Percentiles rank a stretch among this genome's conserved stretches.
phyloP scores from a whole-genome alignment of 1,140 invertebrate genomes.

The Bombus balteatus region DNA sequence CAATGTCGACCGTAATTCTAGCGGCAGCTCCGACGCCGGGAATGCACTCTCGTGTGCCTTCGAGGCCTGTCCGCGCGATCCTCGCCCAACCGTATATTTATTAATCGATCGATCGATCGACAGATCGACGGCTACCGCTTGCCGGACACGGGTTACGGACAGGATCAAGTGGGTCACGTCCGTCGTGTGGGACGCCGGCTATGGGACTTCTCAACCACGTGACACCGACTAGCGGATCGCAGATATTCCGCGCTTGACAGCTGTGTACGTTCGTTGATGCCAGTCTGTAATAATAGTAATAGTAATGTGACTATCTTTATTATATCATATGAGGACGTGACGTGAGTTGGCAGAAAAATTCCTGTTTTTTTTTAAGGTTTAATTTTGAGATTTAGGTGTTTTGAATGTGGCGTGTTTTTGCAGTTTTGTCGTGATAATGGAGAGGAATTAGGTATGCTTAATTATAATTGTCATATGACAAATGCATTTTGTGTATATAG shows the following conservation, averaged over 20 bases:
- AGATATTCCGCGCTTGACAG: slow-evolving; percentile 37
- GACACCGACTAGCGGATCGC: slow-evolving; percentile 32
- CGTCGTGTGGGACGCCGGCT: slow-evolving; percentile 14
- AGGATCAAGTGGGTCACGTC: slow-evolving; percentile 66
- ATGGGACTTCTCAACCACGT: slow-evolving; percentile 27
- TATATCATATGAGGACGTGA: background rate
- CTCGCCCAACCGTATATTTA: slow-evolving; percentile 52
- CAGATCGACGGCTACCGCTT: slow-evolving; percentile 52
- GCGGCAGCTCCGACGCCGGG: slow-evolving; percentile 44
- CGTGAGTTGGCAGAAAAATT: background rate
- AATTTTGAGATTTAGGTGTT: background rate
- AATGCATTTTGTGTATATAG: too few relatives aligned
- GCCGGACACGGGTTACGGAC: slow-evolving; percentile 52
- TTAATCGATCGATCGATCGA: slow-evolving; percentile 58
- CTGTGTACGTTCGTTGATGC: background rate
- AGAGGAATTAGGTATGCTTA: too few relatives aligned
- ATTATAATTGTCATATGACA: too few relatives aligned
- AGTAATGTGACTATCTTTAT: background rate
- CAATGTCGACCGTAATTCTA: slow-evolving; percentile 69
- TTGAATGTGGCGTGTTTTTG: too few relatives aligned
- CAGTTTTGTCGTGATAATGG: too few relatives aligned
- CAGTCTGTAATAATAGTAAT: background rate
- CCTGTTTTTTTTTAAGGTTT: background rate
- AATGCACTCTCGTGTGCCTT: slow-evolving; percentile 45
- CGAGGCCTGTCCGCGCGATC: slow-evolving; percentile 12